phyloP scores from a whole-genome alignment of 2,888 invertebrate genomes.

The Macaria notata region DNA sequence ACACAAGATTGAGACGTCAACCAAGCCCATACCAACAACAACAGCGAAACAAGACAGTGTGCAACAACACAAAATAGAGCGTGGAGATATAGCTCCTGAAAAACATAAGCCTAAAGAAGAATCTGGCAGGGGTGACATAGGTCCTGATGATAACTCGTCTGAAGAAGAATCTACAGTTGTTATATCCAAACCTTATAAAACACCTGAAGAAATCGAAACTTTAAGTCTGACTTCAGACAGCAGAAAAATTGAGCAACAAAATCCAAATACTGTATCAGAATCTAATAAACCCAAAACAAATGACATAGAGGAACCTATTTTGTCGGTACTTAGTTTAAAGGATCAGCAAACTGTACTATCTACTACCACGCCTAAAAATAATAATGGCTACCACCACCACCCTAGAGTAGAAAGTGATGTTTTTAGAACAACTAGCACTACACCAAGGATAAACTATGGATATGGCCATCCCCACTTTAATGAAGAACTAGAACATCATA shows the following conservation, averaged over 20 bases:
- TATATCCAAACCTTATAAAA: conserved; percentile 20
- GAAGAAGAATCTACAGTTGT: conserved; percentile 7
- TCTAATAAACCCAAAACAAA: background rate
- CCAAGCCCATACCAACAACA: background rate
- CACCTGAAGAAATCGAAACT: conserved; percentile 25
- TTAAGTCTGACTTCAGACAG: conserved; percentile 25
- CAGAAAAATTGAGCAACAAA: conserved; percentile 13
- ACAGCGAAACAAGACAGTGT: conserved; percentile 21
- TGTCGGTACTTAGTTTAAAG: conserved; percentile 27
- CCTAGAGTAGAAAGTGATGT: background rate
- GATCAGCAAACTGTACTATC: conserved; percentile 21
- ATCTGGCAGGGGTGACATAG: conserved; percentile 47
- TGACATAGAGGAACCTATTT: conserved; percentile 11
- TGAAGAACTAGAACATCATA: conserved; percentile 15
- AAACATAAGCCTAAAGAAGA: conserved; percentile 24
- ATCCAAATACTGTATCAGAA: too few relatives aligned
- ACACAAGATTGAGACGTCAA: background rate
- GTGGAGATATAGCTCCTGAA: conserved; percentile 40
- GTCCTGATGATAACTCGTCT: conserved; percentile 34
- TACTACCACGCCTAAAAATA: conserved; percentile 8
- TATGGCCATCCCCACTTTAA: conserved; percentile 13
- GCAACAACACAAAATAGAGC: conserved; percentile 35
- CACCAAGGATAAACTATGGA: conserved; percentile 14
- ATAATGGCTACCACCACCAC: background rate
- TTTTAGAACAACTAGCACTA: conserved; percentile 9